Percentiles rank a stretch among this genome's conserved stretches.
phyloP scores from a whole-genome alignment of 2,113 vertebrate species.

The Pholis gunnellus region DNA sequence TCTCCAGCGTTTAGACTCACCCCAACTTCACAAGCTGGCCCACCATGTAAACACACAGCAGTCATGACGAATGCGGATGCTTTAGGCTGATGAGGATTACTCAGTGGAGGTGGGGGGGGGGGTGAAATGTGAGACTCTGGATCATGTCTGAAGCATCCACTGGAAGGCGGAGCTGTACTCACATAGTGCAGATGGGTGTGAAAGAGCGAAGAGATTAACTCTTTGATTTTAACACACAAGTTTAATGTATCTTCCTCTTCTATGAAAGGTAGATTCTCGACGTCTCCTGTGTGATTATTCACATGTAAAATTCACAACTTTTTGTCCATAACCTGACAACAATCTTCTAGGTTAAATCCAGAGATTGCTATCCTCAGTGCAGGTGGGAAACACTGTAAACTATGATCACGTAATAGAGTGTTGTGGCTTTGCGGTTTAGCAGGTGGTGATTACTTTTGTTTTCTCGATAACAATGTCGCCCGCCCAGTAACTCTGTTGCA shows the following conservation, averaged over 20 bases:
- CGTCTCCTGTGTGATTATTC: neutral
- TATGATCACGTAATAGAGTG: slow-evolving; percentile 20
- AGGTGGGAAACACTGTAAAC: slow-evolving; percentile 18
- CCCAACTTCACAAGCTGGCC: slow-evolving; percentile 14
- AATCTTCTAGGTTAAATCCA: slow-evolving; percentile 18
- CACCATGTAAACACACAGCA: slow-evolving; percentile 52
- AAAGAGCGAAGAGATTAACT: slow-evolving; percentile 35
- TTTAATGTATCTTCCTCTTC: neutral
- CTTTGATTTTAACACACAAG: slow-evolving; percentile 23
- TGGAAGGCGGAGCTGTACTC: slow-evolving; percentile 49
- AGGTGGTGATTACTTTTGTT: slow-evolving; percentile 50
- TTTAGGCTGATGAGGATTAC: slow-evolving; percentile 34
- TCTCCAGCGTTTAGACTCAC: neutral
- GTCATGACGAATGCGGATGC: slow-evolving; percentile 65
- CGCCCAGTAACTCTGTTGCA: neutral
- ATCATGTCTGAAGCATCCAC: slow-evolving; percentile 53
- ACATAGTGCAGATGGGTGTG: slow-evolving; percentile 47
- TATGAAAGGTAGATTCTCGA: neutral
- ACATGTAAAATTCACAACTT: neutral
- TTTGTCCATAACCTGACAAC: neutral
- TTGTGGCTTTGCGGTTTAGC: slow-evolving; percentile 31
- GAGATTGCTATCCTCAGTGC: slow-evolving; percentile 11
- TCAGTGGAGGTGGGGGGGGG: neutral
- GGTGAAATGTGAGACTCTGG: slow-evolving; percentile 65
- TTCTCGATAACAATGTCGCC: neutral